Evolutionary conservation across 2,113 vertebrate species (phyloP).

Genomic region (Platanista minor): DNA sequence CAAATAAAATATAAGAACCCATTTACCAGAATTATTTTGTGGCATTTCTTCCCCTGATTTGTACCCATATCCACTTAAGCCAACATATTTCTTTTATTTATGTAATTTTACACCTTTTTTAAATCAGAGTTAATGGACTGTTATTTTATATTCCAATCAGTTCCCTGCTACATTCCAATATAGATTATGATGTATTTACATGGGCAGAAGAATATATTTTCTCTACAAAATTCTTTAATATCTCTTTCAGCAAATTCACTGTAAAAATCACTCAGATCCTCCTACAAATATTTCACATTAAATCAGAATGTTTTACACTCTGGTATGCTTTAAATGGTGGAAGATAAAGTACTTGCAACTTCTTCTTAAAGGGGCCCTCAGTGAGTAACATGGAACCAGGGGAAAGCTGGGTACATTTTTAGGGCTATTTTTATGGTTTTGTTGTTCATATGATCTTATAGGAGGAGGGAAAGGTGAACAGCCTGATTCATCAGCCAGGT

Average conservation of each 20-base stretch:
- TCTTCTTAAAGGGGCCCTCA: background rate
- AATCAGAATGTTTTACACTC: background rate
- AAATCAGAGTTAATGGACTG: background rate
- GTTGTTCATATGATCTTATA: background rate
- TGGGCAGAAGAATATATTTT: background rate
- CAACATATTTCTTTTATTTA: background rate
- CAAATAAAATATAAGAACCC: background rate
- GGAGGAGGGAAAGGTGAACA: background rate
- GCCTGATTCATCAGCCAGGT: background rate
- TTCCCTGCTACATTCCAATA: background rate
- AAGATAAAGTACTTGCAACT: background rate
- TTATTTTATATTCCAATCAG: constrained; percentile 35
- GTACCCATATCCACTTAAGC: background rate
- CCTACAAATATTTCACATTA: background rate
- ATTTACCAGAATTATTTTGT: background rate
- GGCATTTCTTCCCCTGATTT: background rate
- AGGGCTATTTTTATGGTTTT: background rate
- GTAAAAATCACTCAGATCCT: background rate
- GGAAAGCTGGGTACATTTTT: background rate
- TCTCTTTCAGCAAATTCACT: background rate
- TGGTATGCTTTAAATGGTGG: background rate
- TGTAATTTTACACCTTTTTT: background rate
- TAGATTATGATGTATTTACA: background rate
- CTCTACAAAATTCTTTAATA: background rate
- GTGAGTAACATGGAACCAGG: background rate